Evolutionary conservation across 1,140 invertebrate species (phyloP), one percentile per base, ranked within the genome.

Genomic region (Aradophagus sp.): DNA sequence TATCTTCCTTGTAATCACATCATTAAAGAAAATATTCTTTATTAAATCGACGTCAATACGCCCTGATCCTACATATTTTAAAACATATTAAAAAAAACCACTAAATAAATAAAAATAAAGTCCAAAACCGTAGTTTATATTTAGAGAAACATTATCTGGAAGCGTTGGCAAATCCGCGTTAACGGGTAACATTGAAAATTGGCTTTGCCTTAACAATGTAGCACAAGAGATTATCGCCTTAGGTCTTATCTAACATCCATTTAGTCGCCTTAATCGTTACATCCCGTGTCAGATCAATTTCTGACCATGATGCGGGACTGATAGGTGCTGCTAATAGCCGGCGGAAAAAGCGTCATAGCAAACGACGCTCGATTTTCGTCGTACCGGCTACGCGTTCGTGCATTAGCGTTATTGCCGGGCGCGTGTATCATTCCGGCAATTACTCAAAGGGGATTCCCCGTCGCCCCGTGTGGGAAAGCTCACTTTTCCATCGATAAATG

Each of bases 211-310:
- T 20, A 41, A 10, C 7, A 6, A 11, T 41, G 38, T 41, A 41
- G 26, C 11, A 15, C 38, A 14, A 41, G 11, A 20, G 38, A 41
- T 41, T 41, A 41, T 1, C 8, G 19, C 17, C 19, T 23, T 41
- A 13, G 19, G 38, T 41, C 38, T 41, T 23, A 41, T 23, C 38
- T 41, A 41, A 41, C 19, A 41, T 41, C 17, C 26, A 41, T 17
- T 41, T 26, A 23, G 20, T 12, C 12, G 10, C 10, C 6, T 10
- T n/a, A n/a, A 27, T 19, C 39, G 13, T 42, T 27, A 26, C 39
- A 42, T 27, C n/a, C 20, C 39, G 1, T 42, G 27, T 42, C 39
- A 42, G 39, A 42, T 42, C 19, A 23, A 39, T 39, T 20, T 13
- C n/a, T 23, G 15, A 1, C 11, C 17, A 8, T 39, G 19, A 7